Conservation (phyloP, 2,113 vertebrate species). For the Ammodytes dubius region DNA sequence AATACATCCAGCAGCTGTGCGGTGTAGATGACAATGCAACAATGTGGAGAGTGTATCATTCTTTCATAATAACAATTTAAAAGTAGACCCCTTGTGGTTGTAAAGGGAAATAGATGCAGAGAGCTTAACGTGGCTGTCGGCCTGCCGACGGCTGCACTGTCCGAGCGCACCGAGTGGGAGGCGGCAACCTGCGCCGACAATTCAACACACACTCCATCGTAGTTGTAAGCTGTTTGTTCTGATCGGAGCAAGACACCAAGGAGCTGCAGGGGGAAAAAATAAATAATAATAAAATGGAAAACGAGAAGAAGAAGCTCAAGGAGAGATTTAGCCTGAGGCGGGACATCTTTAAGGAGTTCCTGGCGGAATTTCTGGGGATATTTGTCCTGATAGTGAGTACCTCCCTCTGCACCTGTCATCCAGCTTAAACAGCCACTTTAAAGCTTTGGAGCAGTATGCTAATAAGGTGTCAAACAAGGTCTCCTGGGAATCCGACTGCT, state of each 20-base stretch:
- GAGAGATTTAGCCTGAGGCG: slow-evolving; percentile 88
- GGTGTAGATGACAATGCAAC: too few relatives aligned
- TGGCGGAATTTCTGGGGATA: slow-evolving; percentile 95
- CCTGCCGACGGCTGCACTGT: slow-evolving; percentile 19
- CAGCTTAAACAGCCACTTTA: slow-evolving; percentile 68
- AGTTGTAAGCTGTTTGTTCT: slow-evolving; percentile 71
- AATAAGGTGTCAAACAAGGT: slow-evolving; percentile 68
- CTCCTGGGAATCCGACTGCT: slow-evolving; percentile 61
- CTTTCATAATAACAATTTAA: not conserved
- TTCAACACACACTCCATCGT: slow-evolving; percentile 37
- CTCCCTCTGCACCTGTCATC: slow-evolving; percentile 75
- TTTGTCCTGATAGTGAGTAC: slow-evolving; percentile 96
- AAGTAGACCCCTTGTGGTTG: slow-evolving; percentile 70
- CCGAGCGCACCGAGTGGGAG: slow-evolving; percentile 72
- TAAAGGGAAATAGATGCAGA: slow-evolving; percentile 34
- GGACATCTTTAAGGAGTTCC: slow-evolving; percentile 89
- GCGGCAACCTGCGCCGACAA: slow-evolving; percentile 67
- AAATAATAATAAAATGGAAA: slow-evolving; percentile 77
- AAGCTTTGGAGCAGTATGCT: slow-evolving; percentile 56
- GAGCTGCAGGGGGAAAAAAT: slow-evolving; percentile 12
- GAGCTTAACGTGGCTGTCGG: slow-evolving; percentile 48
- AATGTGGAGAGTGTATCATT: not conserved
- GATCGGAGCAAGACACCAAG: slow-evolving; percentile 64
- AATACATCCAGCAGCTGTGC: not conserved
- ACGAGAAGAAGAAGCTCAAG: slow-evolving; percentile 84